These are phyloP conservation scores for Myotis pilosus DNA, from an alignment of 2,797 vertebrate species.

Conservation along the genomic window DNA sequence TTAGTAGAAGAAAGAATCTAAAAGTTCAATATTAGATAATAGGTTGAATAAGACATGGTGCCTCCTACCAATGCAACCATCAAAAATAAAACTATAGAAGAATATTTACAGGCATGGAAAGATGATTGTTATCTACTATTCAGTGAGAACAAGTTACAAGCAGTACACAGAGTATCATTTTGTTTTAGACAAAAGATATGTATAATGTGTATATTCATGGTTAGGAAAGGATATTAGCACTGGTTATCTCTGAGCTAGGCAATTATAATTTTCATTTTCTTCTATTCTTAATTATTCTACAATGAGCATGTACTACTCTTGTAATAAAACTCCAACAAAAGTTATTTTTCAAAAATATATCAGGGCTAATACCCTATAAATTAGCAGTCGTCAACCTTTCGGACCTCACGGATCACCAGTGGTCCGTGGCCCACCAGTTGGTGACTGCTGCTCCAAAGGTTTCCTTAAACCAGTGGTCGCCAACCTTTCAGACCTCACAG, in stretches of 20 bases:
- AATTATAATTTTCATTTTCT: slow-evolving; percentile 1
- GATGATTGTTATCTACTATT: neutral
- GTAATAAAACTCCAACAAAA: neutral
- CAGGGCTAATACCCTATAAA: neutral
- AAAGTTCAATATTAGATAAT: neutral
- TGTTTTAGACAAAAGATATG: slow-evolving; percentile 4
- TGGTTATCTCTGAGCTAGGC: neutral
- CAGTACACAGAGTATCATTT: neutral
- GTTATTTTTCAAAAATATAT: slow-evolving; percentile 38
- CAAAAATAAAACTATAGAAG: slow-evolving; percentile 4
- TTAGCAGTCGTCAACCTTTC: neutral
- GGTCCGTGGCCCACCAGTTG: too few species aligned
- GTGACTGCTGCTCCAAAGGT: too few species aligned
- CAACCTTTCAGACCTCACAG: too few species aligned
- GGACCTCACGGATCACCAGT: too few species aligned
- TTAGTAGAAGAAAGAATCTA: neutral
- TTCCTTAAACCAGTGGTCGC: too few species aligned
- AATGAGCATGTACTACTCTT: neutral
- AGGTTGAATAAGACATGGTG: neutral
- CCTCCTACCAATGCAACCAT: neutral
- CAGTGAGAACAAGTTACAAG: neutral
- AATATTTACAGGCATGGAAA: neutral
- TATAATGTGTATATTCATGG: neutral
- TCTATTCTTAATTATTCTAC: neutral
- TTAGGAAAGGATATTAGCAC: neutral